Evolutionary conservation across 1,140 invertebrate genomes (phyloP).

Genomic region (Drosophila tani): DNA sequence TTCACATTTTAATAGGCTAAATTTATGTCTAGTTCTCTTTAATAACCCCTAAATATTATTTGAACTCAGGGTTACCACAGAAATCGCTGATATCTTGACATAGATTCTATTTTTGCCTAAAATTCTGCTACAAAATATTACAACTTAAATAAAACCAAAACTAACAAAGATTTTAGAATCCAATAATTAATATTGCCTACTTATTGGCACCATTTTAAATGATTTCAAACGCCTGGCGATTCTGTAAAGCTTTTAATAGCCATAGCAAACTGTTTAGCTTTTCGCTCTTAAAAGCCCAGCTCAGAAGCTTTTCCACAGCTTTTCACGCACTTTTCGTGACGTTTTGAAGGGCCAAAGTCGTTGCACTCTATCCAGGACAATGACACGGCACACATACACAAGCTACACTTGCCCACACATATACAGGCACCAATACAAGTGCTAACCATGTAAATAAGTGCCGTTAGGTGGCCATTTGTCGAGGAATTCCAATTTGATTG

Average conservation of each 20-base stretch:
- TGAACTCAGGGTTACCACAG: no score
- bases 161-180: background rate
- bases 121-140: no score
- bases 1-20: no score
- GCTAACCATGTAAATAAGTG: background rate
- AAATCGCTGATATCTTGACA: no score
- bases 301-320: conserved; percentile 35
- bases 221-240: background rate
- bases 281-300: conserved; percentile 24
- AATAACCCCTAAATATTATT: no score
- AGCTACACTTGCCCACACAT: background rate
- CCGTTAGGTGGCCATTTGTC: conserved; percentile 17
- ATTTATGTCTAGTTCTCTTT: no score
- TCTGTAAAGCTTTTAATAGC: conserved; percentile 10
- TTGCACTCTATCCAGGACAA: conserved; percentile 69
- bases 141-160: no score
- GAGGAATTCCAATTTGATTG: conserved; percentile 46
- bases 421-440: background rate
- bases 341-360: conserved; percentile 58
- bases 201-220: background rate
- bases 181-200: background rate
- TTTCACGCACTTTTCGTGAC: conserved; percentile 26
- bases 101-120: background rate
- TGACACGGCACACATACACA: conserved; percentile 49
- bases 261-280: conserved; percentile 23